Conservation (phyloP, 2,797 vertebrate species). For the Strix occidentalis region DNA sequence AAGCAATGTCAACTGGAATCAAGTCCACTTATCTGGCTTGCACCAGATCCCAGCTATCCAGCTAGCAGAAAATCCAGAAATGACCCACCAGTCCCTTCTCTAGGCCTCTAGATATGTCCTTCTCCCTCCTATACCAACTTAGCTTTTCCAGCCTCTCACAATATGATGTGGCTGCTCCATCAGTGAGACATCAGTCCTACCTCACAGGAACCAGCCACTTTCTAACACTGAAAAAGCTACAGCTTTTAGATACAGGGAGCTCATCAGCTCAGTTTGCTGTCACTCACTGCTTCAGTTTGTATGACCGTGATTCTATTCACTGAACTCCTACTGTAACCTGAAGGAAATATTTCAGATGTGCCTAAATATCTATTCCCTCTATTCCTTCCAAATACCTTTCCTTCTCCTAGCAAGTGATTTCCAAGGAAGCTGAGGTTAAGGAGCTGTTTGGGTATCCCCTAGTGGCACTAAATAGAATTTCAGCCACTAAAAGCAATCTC, state of each 20-base stretch:
- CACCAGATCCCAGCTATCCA: background rate
- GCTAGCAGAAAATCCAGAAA: background rate
- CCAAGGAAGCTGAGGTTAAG: background rate
- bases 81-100: background rate
- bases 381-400: background rate
- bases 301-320: background rate
- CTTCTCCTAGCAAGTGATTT: background rate
- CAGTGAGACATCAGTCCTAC: background rate
- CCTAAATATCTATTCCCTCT: background rate
- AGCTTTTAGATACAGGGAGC: background rate
- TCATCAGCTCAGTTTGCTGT: background rate
- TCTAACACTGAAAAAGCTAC: background rate
- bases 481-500: background rate
- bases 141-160: background rate
- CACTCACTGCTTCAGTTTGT: background rate
- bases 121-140: background rate
- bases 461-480: background rate
- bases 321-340: background rate
- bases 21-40: background rate
- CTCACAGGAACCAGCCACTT: background rate
- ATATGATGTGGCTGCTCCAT: background rate
- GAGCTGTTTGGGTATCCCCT: background rate
- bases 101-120: fast-evolving
- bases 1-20: background rate
- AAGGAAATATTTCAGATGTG: background rate